These are phyloP conservation scores for Anastrepha obliqua DNA, from an alignment of 1,140 invertebrate genomes.

Conservation along the genomic window DNA sequence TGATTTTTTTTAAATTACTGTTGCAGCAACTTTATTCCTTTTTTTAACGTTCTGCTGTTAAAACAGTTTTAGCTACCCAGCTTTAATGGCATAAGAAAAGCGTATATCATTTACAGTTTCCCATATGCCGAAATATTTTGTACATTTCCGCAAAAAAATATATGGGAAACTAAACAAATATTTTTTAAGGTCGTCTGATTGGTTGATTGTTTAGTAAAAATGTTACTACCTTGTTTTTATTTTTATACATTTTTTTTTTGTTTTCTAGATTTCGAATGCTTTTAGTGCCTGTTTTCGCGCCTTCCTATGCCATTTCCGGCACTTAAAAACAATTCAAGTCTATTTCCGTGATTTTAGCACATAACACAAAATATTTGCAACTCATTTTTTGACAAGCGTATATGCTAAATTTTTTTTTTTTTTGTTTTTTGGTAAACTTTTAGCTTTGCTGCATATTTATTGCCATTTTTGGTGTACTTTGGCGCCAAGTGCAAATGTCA, in stretches of 20 bases:
- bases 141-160: slow-evolving; percentile 18
- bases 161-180: background rate
- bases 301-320: slow-evolving; percentile 48
- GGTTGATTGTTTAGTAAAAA: slow-evolving; percentile 15
- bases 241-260: slow-evolving; percentile 1
- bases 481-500: background rate
- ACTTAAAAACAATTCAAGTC: slow-evolving; percentile 56
- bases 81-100: slow-evolving; percentile 10
- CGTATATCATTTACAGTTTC: background rate
- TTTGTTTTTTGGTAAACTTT: background rate
- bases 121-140: slow-evolving; percentile 39
- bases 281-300: slow-evolving; percentile 3
- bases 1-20: background rate
- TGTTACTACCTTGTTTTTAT: background rate
- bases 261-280: background rate
- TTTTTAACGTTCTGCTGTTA: background rate
- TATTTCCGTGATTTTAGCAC: slow-evolving; percentile 55
- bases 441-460: background rate
- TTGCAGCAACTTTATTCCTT: background rate
- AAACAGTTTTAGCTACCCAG: background rate
- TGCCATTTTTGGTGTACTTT: background rate
- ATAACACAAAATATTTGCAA: slow-evolving; percentile 31
- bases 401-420: background rate
- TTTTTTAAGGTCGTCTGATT: background rate
- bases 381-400: background rate